Percentiles rank a stretch among this genome's conserved stretches.
Conservation (phyloP, 2,113 vertebrate species). For the Baryphthengus martii region DNA sequence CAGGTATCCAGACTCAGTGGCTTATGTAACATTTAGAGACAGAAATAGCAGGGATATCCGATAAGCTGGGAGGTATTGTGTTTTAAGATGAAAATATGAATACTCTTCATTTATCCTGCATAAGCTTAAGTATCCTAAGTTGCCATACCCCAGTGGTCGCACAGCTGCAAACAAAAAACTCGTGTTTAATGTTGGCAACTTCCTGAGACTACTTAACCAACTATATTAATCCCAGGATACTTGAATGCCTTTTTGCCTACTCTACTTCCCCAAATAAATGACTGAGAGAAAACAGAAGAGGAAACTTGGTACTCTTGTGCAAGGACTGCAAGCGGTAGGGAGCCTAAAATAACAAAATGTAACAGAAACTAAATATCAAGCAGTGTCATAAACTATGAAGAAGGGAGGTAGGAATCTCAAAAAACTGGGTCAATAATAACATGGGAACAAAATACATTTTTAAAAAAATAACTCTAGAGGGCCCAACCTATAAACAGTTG, state of each 20-base stretch:
- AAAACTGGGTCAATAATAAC: background rate
- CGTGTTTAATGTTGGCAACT: background rate
- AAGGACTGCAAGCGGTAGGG: background rate
- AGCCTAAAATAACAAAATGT: background rate
- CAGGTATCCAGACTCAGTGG: constrained; percentile 66
- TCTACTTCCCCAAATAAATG: background rate
- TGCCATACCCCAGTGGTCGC: background rate
- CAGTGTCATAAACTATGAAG: background rate
- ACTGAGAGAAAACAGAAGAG: background rate
- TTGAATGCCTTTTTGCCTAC: background rate
- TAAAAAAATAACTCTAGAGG: background rate
- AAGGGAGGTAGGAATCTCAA: background rate
- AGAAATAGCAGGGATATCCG: background rate
- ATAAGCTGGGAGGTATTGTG: background rate
- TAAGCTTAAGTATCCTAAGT: background rate
- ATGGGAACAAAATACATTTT: background rate
- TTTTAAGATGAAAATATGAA: constrained; percentile 13
- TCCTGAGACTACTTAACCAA: background rate
- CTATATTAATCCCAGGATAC: background rate
- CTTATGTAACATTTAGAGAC: background rate
- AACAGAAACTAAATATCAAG: background rate
- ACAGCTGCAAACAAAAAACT: background rate
- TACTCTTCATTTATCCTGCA: background rate
- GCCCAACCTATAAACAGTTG: background rate
- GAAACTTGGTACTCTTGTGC: background rate